A percentile compares a stretch with the other conserved stretches of the same genome.
phyloP scores from a whole-genome alignment of 2,113 vertebrate genomes.

The Nematolebias whitei region DNA sequence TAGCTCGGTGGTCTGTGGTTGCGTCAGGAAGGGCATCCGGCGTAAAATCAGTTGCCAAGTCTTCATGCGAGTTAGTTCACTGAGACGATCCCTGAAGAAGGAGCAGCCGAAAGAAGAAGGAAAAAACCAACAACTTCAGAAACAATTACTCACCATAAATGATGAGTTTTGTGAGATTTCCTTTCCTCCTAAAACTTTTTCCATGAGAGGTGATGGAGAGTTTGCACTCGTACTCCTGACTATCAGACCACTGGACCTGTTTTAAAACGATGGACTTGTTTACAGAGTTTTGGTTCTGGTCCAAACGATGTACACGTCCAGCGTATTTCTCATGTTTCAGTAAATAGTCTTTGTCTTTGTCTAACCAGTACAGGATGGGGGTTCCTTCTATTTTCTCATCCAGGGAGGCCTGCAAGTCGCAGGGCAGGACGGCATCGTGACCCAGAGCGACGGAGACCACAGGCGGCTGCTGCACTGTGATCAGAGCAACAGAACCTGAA shows the following conservation, averaged over 20 bases:
- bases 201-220: slow-evolving; percentile 8
- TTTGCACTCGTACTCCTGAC: slow-evolving; percentile 59
- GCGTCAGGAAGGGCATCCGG: no score
- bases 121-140: no score
- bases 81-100: no score
- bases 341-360: no score
- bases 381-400: neutral
- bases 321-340: neutral
- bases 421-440: slow-evolving; percentile 28
- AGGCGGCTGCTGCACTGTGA: slow-evolving; percentile 49
- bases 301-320: slow-evolving; percentile 27
- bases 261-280: slow-evolving; percentile 52
- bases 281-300: neutral
- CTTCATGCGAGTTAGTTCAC: no score
- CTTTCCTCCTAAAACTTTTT: slow-evolving; percentile 6
- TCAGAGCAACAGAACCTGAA: slow-evolving; percentile 33
- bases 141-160: slow-evolving; percentile 58
- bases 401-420: slow-evolving; percentile 31
- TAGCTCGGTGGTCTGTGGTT: no score
- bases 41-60: no score
- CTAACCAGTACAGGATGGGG: slow-evolving; percentile 59
- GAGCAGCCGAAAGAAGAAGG: no score
- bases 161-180: slow-evolving; percentile 35
- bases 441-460: slow-evolving; percentile 35
- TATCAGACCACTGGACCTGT: slow-evolving; percentile 58